Conservation (phyloP, 2,113 vertebrate genomes). For the Stegostoma tigrinum region DNA sequence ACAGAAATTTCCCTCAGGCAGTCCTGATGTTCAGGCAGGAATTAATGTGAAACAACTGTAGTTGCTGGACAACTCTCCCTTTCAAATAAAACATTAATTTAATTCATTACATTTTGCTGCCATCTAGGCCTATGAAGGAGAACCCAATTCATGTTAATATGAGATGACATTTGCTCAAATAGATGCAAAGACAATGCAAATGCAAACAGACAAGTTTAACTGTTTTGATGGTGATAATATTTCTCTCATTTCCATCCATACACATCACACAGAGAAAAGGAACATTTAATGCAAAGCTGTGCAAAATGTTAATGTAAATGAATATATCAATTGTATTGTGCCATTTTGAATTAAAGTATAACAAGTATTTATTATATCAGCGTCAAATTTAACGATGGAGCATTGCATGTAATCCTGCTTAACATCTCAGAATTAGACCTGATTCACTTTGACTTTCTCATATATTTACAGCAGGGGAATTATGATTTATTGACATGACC, state of each 20-base stretch:
- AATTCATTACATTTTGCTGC: constrained; percentile 26
- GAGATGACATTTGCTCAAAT: constrained; percentile 24
- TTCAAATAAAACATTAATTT: constrained; percentile 4
- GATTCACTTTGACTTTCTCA: not conserved
- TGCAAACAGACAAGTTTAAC: constrained; percentile 2
- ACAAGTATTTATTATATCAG: not conserved
- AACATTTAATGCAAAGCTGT: not conserved
- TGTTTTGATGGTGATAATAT: constrained; percentile 22
- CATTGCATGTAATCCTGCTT: not conserved
- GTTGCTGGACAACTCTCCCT: not conserved
- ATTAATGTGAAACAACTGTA: not conserved
- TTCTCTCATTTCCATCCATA: not conserved
- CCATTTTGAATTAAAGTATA: not conserved
- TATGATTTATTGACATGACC: constrained; percentile 4
- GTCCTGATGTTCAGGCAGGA: not conserved
- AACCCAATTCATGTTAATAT: constrained; percentile 13
- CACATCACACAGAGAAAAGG: not conserved
- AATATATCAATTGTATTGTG: not conserved
- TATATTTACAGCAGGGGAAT: not conserved
- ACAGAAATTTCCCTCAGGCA: not conserved
- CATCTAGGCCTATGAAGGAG: not conserved
- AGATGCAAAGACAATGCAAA: not conserved
- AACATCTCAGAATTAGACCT: constrained; percentile 8
- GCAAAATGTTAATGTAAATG: constrained; percentile 9
- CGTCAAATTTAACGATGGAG: not conserved